Conservation (phyloP, 2,113 vertebrate genomes). For the Pachypanchax playfairii region DNA sequence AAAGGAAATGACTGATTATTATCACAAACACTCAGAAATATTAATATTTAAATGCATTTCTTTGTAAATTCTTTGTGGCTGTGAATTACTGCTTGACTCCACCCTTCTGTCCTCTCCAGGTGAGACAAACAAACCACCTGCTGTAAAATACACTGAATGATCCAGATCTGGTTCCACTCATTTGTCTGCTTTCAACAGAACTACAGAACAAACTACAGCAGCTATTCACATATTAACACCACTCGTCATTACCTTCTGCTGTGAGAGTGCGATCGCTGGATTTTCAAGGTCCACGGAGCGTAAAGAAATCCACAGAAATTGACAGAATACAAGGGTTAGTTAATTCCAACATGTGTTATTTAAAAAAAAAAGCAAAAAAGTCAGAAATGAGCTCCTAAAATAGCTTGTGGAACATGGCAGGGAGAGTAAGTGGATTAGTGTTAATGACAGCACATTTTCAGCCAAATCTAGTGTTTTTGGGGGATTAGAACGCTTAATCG, state of each 20-base stretch:
- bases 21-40: neutral
- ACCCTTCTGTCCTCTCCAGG: neutral
- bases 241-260: slow-evolving; percentile 65
- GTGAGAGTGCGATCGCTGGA: slow-evolving; percentile 67
- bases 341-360: slow-evolving; percentile 39
- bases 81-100: neutral
- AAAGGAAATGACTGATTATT: neutral
- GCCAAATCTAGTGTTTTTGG: slow-evolving; percentile 47
- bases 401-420: slow-evolving; percentile 11
- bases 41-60: neutral
- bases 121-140: slow-evolving; percentile 29
- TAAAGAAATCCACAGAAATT: slow-evolving; percentile 61
- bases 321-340: slow-evolving; percentile 58
- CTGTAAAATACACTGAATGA: slow-evolving; percentile 27
- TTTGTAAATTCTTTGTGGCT: slow-evolving; percentile 3
- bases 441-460: slow-evolving; percentile 35
- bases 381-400: slow-evolving; percentile 29
- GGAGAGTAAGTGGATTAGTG: slow-evolving; percentile 53
- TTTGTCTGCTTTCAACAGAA: neutral
- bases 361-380: slow-evolving; percentile 10
- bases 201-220: slow-evolving; percentile 23
- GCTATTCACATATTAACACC: slow-evolving; percentile 27
- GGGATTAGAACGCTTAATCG: slow-evolving; percentile 52
- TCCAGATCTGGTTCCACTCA: slow-evolving; percentile 24
- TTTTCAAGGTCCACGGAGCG: slow-evolving; percentile 57